Evolutionary conservation across 2,797 vertebrate genomes (phyloP), one percentile per base, ranked within the genome.

Genomic region (Hozukius guyotensis): DNA sequence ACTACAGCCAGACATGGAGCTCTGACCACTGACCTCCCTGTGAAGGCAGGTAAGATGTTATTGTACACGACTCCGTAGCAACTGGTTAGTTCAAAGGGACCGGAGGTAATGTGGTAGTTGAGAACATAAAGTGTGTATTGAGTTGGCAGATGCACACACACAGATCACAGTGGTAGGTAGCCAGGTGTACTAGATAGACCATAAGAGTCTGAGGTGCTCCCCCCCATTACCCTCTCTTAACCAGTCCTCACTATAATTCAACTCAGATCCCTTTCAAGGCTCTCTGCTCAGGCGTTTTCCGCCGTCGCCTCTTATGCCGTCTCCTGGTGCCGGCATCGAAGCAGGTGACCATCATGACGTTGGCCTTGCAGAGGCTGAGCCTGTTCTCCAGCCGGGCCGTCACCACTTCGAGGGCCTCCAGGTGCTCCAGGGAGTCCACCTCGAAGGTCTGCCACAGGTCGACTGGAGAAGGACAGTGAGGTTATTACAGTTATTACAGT

Each of bases 321-420:
- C 95, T 95, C 84, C 96, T 95, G 69, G 95, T 95, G 66, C 96
- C 94, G 77, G 95, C 92, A 36, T 98, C 97, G 4, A 98, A 98
- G 90, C 96, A 97, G 84, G 97, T 98, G 91, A 98, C 96, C 97
- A 98, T 97, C 97, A 98, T 97, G 88, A 97, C 94, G 73, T 95
- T 97, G 46, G 97, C 97, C 93, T 98, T 98, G 95, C 97, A 99
- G 93, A 97, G 96, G 89, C 96, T 97, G 80, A 98, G 96, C 2
- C 96, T 95, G 85, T 91, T 96, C 93, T 98, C 97, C 87, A 98
- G 95, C 25, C 95, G 96, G 75, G 96, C 94, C 0, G 97, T 98
- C 88, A 97, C 96, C 31, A 95, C 94, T 87, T 99, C 97, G 11
- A 98, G 95, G 7, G 97, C 97, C 89, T 98, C 97, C 90, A 97